Base-by-base conservation (phyloP, 2,797 vertebrate genomes). In the Sebastes reedi region DNA sequence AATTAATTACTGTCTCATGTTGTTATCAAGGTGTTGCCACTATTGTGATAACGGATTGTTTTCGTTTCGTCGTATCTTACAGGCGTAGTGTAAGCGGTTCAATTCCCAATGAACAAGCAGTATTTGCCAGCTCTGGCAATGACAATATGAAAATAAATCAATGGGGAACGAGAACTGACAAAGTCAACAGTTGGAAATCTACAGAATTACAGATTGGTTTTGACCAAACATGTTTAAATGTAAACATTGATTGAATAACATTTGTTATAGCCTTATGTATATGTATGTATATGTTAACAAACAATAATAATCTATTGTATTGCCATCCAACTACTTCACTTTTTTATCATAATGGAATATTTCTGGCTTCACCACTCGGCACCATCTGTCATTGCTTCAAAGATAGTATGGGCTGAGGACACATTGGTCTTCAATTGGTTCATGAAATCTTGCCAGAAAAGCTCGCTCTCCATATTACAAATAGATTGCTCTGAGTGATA, bases 21-120 rank as follows among this genome's bases (percentile, higher is more conserved):
- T 76, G 61, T 67, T 81, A 77, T 88, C 55, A 77, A 81, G 52
- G 70, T 75, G 61, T 46, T 78, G 11, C 22, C n/a, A 32, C 78
- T 66, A 27, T 34, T 72, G 60, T 30, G 67, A 70, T 78, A 69
- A 46, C 5, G 2, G 8, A 59, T 39, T 71, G 58, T 39, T 80
- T 73, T 75, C 4, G 27, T 75, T 75, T 67, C 13, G 4, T 67
- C 34, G 24, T 42, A 58, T 79, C 56, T 77, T 46, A 72, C 60
- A 59, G 42, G 42, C 60, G 4, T 36, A 8, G 46, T 29, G 59
- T 55, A 65, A 30, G 29, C 3, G 3, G 29, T 64, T 80, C 6
- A 73, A 14, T 24, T 85, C 61, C 73, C 54, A 61, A 2, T 42
- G 46, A 75, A 71, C 50, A 66, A 5, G 64, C 16, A 46, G 59